phyloP scores from a whole-genome alignment of 2,888 invertebrate species.

The Chrysomela aeneicollis region DNA sequence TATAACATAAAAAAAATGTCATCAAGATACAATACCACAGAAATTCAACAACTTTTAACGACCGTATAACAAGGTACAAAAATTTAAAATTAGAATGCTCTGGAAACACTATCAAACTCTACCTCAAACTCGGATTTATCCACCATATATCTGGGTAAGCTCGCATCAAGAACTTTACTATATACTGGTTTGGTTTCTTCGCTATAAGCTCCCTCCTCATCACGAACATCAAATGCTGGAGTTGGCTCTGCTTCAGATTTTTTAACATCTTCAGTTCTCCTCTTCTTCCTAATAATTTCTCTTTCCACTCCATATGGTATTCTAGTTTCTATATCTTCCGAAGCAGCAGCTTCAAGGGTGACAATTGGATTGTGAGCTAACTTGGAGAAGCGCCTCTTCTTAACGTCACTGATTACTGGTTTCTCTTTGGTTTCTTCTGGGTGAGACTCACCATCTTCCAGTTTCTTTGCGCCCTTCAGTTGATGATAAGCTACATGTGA shows the following conservation, averaged over 20 bases:
- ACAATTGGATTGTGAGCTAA: conserved; percentile 32
- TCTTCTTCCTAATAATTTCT: conserved; percentile 22
- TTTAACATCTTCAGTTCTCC: conserved; percentile 43
- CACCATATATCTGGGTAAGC: conserved; percentile 74
- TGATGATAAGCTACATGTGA: conserved; percentile 74
- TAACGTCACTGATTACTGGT: conserved; percentile 34
- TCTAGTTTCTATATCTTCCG: conserved; percentile 41
- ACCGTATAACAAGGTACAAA: conserved; percentile 31
- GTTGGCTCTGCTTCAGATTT: conserved; percentile 54
- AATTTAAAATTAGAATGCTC: conserved; percentile 34
- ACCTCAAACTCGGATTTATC: conserved; percentile 73
- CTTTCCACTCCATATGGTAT: conserved; percentile 22
- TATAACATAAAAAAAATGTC: conserved; percentile 20
- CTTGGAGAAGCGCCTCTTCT: conserved; percentile 42
- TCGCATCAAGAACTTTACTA: conserved; percentile 70
- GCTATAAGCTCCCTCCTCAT: conserved; percentile 70
- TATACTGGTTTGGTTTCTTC: conserved; percentile 73
- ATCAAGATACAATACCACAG: conserved; percentile 14
- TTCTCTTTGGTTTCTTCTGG: conserved; percentile 35
- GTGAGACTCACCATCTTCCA: conserved; percentile 50
- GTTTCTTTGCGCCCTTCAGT: conserved; percentile 68
- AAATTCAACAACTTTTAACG: conserved; percentile 1
- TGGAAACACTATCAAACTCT: conserved; percentile 68
- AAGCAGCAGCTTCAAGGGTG: conserved; percentile 45
- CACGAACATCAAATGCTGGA: conserved; percentile 65